Evolutionary conservation across 2,113 vertebrate genomes (phyloP).

Genomic region (Regulus satrapa): DNA sequence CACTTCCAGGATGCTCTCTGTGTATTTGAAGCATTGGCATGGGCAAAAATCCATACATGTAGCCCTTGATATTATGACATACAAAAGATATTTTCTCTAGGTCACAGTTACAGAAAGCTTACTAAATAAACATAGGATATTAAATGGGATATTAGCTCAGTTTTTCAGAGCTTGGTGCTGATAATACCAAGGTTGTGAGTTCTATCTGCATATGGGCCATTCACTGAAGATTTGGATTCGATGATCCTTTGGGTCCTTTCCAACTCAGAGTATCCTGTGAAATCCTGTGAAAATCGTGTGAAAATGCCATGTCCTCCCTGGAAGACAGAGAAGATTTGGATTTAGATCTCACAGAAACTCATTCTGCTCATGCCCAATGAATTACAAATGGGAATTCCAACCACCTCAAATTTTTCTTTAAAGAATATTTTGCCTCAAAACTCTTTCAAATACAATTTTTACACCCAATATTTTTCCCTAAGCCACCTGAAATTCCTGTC

Average conservation of each 20-base stretch:
- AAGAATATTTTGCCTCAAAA: slow-evolving; percentile 1
- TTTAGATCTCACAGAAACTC: not conserved
- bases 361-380: not conserved
- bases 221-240: not conserved
- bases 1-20: not conserved
- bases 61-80: not conserved
- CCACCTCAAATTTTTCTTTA: not conserved
- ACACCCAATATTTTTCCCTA: not conserved
- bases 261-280: not conserved
- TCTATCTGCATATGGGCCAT: too few relatives aligned
- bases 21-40: not conserved
- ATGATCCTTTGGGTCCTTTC: not conserved
- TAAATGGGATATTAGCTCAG: not conserved
- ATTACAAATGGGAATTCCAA: slow-evolving; percentile 23
- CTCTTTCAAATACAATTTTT: slow-evolving; percentile 28
- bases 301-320: not conserved
- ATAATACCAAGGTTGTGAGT: too few relatives aligned
- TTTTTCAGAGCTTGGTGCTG: not conserved
- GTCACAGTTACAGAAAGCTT: not conserved
- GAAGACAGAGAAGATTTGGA: not conserved
- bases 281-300: not conserved
- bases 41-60: not conserved
- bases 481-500: not conserved
- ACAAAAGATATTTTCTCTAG: not conserved
- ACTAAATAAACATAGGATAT: not conserved